These are phyloP conservation scores for Cryptocephalus moraei DNA, from an alignment of 2,888 invertebrate species.

Conservation along the genomic window DNA sequence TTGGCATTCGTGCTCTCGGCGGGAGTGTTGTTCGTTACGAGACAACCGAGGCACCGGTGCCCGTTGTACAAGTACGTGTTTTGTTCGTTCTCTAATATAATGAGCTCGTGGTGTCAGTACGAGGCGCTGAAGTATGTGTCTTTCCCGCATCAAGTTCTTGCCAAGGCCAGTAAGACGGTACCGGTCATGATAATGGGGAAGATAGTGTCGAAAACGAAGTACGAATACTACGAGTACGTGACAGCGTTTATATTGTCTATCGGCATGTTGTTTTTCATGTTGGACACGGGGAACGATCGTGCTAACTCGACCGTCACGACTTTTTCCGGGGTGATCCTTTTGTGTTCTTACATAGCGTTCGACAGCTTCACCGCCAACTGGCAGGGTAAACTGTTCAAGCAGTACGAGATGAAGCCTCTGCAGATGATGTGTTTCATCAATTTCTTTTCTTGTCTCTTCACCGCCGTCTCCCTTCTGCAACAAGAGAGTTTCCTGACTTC, in stretches of 20 bases:
- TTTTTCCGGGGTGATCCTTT: conserved; percentile 71
- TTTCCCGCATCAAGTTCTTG: conserved; percentile 93
- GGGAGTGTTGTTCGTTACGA: conserved; percentile 47
- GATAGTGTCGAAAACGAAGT: conserved; percentile 75
- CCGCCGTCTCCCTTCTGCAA: conserved; percentile 74
- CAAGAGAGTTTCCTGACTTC: conserved; percentile 72
- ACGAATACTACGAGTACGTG: conserved; percentile 84
- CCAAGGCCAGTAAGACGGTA: conserved; percentile 97
- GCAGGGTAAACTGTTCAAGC: conserved; percentile 84
- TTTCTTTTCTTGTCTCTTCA: conserved; percentile 83
- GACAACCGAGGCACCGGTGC: conserved; percentile 63
- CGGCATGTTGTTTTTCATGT: conserved; percentile 89
- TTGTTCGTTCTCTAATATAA: conserved; percentile 92
- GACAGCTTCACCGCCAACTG: conserved; percentile 98
- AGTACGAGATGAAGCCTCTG: conserved; percentile 67
- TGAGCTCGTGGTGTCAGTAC: conserved; percentile 99
- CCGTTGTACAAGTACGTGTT: conserved; percentile 92
- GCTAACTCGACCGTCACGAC: conserved; percentile 58
- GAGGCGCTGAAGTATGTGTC: conserved; percentile 97
- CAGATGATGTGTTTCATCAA: conserved; percentile 98
- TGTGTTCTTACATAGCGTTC: conserved; percentile 83
- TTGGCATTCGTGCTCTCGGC: conserved; percentile 70
- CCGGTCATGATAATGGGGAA: conserved; percentile 98
- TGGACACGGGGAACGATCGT: conserved; percentile 59
- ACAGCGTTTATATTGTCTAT: conserved; percentile 82